Evolutionary conservation across 2,888 invertebrate species (phyloP).

Genomic region (Dicycla oo): DNA sequence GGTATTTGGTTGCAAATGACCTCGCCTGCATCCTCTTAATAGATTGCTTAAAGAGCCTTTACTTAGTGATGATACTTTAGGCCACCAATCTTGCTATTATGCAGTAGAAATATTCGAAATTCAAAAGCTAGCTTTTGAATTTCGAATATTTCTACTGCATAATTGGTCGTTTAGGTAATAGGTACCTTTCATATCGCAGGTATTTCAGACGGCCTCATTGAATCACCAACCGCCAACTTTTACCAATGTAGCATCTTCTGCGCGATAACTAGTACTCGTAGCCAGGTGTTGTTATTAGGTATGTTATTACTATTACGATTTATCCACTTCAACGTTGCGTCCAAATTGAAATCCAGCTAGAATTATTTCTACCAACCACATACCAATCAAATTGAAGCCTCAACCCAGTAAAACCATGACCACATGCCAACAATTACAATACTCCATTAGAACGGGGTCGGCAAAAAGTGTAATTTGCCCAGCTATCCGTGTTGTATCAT

Average conservation of each 20-base stretch:
- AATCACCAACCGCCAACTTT: not conserved
- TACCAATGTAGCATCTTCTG: not conserved
- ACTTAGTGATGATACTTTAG: not conserved
- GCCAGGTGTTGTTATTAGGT: not conserved
- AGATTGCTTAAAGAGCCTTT: no score
- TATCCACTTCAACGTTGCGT: not conserved
- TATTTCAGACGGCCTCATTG: not conserved
- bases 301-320: not conserved
- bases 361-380: constrained; percentile 17
- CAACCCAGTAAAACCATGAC: constrained; percentile 6
- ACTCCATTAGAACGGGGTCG: constrained; percentile 63
- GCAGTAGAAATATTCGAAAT: no score
- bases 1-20: no score
- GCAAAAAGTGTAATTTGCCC: constrained; percentile 77
- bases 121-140: no score
- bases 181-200: not conserved
- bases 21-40: no score
- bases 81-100: not conserved
- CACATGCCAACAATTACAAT: constrained; percentile 40
- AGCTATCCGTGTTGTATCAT: constrained; percentile 81
- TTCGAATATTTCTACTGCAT: not conserved
- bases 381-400: constrained; percentile 8
- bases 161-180: not conserved
- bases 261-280: not conserved
- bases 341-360: not conserved